Evolutionary conservation across 2,113 vertebrate genomes (phyloP).

Genomic region (Psephotus haematonotus): DNA sequence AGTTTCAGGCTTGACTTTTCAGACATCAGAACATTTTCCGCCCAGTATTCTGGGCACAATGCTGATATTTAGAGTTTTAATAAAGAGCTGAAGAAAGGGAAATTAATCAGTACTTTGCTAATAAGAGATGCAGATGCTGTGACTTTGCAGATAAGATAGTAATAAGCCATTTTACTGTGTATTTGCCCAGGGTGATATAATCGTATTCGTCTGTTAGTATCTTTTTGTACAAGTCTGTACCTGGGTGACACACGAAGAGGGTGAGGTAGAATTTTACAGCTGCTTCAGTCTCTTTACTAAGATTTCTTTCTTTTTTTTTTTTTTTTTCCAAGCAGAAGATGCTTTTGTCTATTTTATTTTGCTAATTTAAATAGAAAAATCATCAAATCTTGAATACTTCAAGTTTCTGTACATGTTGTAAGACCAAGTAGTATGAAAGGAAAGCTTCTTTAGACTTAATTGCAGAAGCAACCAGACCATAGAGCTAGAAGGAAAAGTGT

Average conservation of each 20-base stretch:
- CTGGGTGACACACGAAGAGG: fast-evolving
- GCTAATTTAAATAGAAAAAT: background rate
- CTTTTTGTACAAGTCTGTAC: background rate
- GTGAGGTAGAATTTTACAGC: background rate
- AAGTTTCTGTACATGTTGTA: background rate
- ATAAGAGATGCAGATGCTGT: background rate
- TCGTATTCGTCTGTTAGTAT: background rate
- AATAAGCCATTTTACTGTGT: background rate
- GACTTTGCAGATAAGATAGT: background rate
- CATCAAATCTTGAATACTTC: background rate
- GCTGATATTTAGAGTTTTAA: background rate
- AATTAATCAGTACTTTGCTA: background rate
- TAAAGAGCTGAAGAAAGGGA: background rate
- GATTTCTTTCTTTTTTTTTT: background rate
- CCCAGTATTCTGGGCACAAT: background rate
- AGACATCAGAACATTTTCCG: background rate
- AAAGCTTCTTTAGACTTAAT: background rate
- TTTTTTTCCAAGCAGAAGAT: background rate
- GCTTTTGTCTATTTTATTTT: background rate
- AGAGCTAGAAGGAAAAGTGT: background rate
- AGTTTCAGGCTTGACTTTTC: background rate
- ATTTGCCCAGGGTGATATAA: background rate
- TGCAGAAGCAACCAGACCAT: background rate
- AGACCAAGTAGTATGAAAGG: background rate
- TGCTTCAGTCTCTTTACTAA: background rate